Percentiles rank a stretch among this genome's conserved stretches.
phyloP scores from a whole-genome alignment of 2,797 vertebrate species.

The Pygocentrus nattereri region DNA sequence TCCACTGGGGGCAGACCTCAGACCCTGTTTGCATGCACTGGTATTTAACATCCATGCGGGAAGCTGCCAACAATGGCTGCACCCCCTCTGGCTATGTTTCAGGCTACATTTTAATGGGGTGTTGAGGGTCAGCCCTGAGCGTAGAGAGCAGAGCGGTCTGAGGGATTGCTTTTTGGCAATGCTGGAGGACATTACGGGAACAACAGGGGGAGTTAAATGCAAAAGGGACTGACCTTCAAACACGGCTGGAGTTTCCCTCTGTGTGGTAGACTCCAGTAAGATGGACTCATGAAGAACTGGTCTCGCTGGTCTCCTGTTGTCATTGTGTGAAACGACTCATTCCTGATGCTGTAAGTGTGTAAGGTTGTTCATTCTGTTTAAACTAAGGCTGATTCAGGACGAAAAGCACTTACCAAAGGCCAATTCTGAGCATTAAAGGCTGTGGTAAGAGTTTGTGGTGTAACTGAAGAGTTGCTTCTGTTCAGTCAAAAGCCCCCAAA shows the following conservation, averaged over 20 bases:
- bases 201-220: constrained; percentile 48
- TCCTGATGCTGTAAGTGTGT: background rate
- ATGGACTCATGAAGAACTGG: background rate
- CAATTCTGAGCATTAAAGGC: background rate
- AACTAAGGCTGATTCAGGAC: too few relatives aligned
- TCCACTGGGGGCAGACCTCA: constrained; percentile 4
- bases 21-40: constrained; percentile 60
- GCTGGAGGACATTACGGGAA: constrained; percentile 32
- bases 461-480: background rate
- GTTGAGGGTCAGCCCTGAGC: constrained; percentile 68
- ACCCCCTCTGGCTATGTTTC: constrained; percentile 77
- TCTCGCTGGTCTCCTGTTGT: background rate
- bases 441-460: background rate
- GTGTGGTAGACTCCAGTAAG: background rate
- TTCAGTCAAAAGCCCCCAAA: background rate
- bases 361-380: background rate
- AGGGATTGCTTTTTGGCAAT: constrained; percentile 58
- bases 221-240: constrained; percentile 24
- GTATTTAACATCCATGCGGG: constrained; percentile 46
- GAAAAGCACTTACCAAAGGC: background rate
- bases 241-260: background rate
- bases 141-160: constrained; percentile 59
- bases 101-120: constrained; percentile 81
- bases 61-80: constrained; percentile 61
- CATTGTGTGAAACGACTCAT: background rate